These are phyloP conservation scores for Anastrepha obliqua DNA, from an alignment of 1,140 invertebrate species.

Conservation along the genomic window DNA sequence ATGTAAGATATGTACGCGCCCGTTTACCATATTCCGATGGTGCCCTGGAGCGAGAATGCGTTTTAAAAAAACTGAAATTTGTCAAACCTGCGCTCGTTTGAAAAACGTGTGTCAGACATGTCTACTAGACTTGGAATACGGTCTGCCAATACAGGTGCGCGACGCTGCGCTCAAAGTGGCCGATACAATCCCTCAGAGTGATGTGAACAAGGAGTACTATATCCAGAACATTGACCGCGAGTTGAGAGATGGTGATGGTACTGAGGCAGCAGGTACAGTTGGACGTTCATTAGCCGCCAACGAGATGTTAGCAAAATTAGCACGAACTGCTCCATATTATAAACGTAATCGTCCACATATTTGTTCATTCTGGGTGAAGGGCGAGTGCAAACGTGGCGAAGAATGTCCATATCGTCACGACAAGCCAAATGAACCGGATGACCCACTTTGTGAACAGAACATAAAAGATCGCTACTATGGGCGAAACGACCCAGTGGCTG, in stretches of 20 bases:
- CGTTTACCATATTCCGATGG: constrained; percentile 98
- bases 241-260: constrained; percentile 78
- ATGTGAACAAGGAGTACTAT: constrained; percentile 99
- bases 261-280: constrained; percentile 80
- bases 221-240: constrained; percentile 93
- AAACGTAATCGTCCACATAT: constrained; percentile 99
- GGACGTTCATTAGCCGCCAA: constrained; percentile 86
- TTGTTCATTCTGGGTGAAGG: constrained; percentile 99
- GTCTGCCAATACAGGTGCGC: constrained; percentile 94
- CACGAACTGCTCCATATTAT: constrained; percentile 98
- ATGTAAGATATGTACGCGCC: constrained; percentile 98
- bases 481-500: constrained; percentile 98
- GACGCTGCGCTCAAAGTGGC: constrained; percentile 96
- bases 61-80: constrained; percentile 99
- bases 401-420: constrained; percentile 99
- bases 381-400: constrained; percentile 98
- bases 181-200: constrained; percentile 96
- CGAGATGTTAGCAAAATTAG: constrained; percentile 95
- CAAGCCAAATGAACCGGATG: constrained; percentile 99
- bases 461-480: constrained; percentile 99
- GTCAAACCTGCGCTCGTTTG: constrained; percentile 97
- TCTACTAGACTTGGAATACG: constrained; percentile 97
- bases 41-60: constrained; percentile 98
- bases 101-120: constrained; percentile 99
- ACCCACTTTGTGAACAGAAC: constrained; percentile 99